A percentile compares a stretch with the other conserved stretches of the same genome.
Evolutionary conservation across 2,888 invertebrate genomes (phyloP).

Genomic region (Cheilosia vulpina): DNA sequence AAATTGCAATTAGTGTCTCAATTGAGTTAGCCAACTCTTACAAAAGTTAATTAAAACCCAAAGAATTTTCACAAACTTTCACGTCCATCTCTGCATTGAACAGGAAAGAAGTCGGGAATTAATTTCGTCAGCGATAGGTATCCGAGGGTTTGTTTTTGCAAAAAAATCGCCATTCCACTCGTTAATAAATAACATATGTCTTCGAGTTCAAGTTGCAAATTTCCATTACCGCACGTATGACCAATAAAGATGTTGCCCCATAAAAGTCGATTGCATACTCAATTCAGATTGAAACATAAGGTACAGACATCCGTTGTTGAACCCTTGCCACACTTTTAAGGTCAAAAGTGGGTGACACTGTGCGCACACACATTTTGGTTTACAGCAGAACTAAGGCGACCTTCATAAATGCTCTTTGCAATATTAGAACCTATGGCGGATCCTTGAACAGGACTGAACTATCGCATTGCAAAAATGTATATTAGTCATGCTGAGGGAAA

Average conservation of each 20-base stretch:
- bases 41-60: too few species aligned
- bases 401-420: conserved; percentile 6
- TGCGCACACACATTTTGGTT: background rate
- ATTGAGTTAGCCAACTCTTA: too few species aligned
- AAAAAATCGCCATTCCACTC: background rate
- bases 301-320: background rate
- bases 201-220: too few species aligned
- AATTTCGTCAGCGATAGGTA: background rate
- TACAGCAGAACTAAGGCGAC: background rate
- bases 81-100: background rate
- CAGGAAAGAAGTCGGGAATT: background rate
- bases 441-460: conserved; percentile 7
- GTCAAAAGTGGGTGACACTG: background rate
- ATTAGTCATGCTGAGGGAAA: conserved; percentile 22
- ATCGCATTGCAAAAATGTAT: background rate
- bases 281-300: background rate
- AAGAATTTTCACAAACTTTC: background rate
- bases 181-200: too few species aligned
- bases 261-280: conserved; percentile 22
- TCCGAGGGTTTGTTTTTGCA: background rate
- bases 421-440: conserved; percentile 4
- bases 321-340: background rate
- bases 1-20: too few species aligned
- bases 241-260: conserved; percentile 15
- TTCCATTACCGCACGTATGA: background rate